phyloP scores from a whole-genome alignment of 1,140 invertebrate genomes.

The Formica selysi region DNA sequence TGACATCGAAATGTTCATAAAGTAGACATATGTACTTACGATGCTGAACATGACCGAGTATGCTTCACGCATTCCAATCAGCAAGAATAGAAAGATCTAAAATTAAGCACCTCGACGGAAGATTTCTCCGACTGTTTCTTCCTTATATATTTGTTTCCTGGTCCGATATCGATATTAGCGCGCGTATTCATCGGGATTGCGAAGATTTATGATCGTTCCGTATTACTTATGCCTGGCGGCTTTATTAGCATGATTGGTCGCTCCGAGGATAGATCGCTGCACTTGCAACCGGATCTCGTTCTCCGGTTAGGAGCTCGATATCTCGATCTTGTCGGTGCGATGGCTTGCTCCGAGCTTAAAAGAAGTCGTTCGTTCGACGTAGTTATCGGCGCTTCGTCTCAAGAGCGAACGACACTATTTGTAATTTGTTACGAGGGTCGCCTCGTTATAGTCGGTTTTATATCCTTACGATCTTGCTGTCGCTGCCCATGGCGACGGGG shows the following conservation, averaged over 20 bases:
- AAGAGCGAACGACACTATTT: conserved; percentile 59
- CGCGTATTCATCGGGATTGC: conserved; percentile 52
- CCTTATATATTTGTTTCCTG: neutral
- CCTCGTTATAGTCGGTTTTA: conserved; percentile 63
- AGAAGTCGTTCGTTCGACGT: conserved; percentile 47
- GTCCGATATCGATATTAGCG: conserved; percentile 34
- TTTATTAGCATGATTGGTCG: conserved; percentile 74
- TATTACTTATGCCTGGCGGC: conserved; percentile 70
- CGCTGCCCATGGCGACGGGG: conserved; percentile 3
- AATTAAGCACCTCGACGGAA: neutral
- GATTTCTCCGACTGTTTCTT: neutral
- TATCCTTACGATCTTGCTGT: conserved; percentile 43
- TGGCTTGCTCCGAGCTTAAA: conserved; percentile 13
- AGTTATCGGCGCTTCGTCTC: conserved; percentile 56
- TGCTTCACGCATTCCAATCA: neutral
- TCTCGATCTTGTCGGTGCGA: conserved; percentile 56
- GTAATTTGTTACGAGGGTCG: conserved; percentile 68
- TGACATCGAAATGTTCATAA: neutral
- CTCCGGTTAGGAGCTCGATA: conserved; percentile 28
- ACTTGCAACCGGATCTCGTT: conserved; percentile 68
- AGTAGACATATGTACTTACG: neutral
- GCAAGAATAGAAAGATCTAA: conserved; percentile 13
- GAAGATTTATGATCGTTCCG: conserved; percentile 72
- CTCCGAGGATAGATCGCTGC: conserved; percentile 67
- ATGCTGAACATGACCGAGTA: neutral